Percentiles rank a stretch among this genome's conserved stretches.
phyloP scores from a whole-genome alignment of 2,797 vertebrate species.

The Perdix hodgsoniae region DNA sequence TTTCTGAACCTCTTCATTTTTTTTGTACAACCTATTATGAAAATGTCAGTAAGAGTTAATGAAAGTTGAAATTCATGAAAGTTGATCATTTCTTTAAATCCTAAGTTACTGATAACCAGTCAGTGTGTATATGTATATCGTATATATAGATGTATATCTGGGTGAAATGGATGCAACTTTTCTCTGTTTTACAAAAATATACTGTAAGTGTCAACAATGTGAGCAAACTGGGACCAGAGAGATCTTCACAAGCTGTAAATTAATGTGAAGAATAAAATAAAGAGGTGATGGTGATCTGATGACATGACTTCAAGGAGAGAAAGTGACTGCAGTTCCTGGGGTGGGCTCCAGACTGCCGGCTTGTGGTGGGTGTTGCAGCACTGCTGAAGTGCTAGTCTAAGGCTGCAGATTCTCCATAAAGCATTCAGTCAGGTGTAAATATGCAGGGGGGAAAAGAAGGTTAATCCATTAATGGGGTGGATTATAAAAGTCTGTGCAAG shows the following conservation, averaged over 20 bases:
- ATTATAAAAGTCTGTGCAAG: neutral
- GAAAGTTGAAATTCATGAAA: neutral
- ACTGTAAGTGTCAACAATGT: neutral
- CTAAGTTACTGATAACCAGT: neutral
- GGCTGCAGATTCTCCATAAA: neutral
- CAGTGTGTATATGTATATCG: neutral
- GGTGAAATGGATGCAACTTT: neutral
- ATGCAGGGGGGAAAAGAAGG: neutral
- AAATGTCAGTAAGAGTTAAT: neutral
- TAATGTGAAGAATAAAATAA: neutral
- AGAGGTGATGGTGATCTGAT: neutral
- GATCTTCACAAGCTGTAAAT: neutral
- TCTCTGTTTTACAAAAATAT: neutral
- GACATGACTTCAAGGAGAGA: neutral
- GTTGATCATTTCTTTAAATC: neutral
- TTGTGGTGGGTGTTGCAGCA: conserved; percentile 24
- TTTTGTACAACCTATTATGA: neutral
- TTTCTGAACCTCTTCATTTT: neutral
- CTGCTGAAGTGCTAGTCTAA: neutral
- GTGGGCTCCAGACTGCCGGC: conserved; percentile 32
- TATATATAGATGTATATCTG: neutral
- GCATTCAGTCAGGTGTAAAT: neutral
- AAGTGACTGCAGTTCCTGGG: neutral
- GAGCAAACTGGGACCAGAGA: neutral
- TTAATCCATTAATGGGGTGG: neutral